phyloP scores from a whole-genome alignment of 2,888 invertebrate genomes.

The Athalia cordata region DNA sequence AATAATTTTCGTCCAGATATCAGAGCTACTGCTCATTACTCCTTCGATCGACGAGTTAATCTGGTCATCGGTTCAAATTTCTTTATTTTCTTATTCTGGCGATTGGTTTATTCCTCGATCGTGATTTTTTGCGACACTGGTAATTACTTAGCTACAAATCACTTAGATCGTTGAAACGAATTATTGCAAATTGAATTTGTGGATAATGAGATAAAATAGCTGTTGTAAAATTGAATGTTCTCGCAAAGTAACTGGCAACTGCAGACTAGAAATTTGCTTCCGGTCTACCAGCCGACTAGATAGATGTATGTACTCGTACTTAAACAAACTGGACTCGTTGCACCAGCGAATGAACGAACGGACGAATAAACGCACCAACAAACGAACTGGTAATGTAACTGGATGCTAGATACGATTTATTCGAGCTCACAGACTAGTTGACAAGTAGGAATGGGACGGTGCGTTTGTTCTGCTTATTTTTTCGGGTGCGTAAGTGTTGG shows the following conservation, averaged over 20 bases:
- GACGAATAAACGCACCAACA: slow-evolving; percentile 36
- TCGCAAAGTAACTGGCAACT: slow-evolving; percentile 16
- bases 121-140: too few species aligned
- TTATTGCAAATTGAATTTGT: neutral
- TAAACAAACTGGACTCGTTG: slow-evolving; percentile 27
- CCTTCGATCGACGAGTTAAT: neutral
- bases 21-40: slow-evolving; percentile 2
- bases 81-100: too few species aligned
- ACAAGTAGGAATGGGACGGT: slow-evolving; percentile 34
- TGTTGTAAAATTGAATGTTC: slow-evolving; percentile 23
- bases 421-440: slow-evolving; percentile 33
- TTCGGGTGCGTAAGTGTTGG: slow-evolving; percentile 9
- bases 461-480: slow-evolving; percentile 34
- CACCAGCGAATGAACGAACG: slow-evolving; percentile 34
- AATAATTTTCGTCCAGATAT: neutral
- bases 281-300: slow-evolving; percentile 14
- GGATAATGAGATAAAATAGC: slow-evolving; percentile 11
- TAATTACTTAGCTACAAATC: neutral
- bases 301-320: slow-evolving; percentile 30
- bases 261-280: slow-evolving; percentile 31
- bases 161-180: slow-evolving; percentile 11
- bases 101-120: too few species aligned
- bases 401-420: slow-evolving; percentile 43
- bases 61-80: neutral
- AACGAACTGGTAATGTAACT: slow-evolving; percentile 36